These are phyloP conservation scores for Sussaba pulchella DNA, from an alignment of 2,888 invertebrate species.

Conservation along the genomic window DNA sequence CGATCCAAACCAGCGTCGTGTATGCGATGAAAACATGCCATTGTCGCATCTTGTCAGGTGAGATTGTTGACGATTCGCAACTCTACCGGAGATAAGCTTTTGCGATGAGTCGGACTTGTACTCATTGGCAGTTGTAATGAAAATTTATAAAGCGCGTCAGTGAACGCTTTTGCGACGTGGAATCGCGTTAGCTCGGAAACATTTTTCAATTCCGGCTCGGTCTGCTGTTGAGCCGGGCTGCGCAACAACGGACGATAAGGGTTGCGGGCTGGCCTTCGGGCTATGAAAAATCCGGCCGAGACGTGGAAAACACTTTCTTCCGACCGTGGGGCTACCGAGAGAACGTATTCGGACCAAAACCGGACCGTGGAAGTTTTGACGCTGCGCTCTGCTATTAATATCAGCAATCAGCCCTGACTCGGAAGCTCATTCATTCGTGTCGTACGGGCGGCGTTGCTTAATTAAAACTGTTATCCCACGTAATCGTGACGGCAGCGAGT, in stretches of 20 bases:
- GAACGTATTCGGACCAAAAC: slow-evolving; percentile 23
- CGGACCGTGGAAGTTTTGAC: slow-evolving; percentile 53
- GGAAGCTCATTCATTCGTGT: slow-evolving; percentile 60
- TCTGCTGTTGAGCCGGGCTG: background rate
- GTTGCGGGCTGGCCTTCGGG: background rate
- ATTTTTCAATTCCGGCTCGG: slow-evolving; percentile 42
- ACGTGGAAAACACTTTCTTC: slow-evolving; percentile 25
- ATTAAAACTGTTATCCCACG: slow-evolving; percentile 79
- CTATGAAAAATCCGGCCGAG: slow-evolving; percentile 38
- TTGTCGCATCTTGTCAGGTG: slow-evolving; percentile 1
- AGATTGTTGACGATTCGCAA: background rate
- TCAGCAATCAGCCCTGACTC: slow-evolving; percentile 64
- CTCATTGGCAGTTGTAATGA: slow-evolving; percentile 25
- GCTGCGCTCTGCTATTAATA: slow-evolving; percentile 62
- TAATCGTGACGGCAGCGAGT: slow-evolving; percentile 68
- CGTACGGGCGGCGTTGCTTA: slow-evolving; percentile 70
- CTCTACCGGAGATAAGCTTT: background rate
- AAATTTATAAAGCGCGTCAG: background rate
- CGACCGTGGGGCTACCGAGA: background rate
- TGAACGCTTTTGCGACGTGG: background rate
- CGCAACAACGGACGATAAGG: slow-evolving; percentile 28
- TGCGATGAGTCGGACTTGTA: background rate
- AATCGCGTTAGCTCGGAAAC: slow-evolving; percentile 36
- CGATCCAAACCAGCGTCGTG: too few species aligned
- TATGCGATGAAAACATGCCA: too few species aligned